These are phyloP conservation scores for Flabesymbios commensalis DNA, from an alignment of 2,888 invertebrate species.

Conservation along the genomic window DNA sequence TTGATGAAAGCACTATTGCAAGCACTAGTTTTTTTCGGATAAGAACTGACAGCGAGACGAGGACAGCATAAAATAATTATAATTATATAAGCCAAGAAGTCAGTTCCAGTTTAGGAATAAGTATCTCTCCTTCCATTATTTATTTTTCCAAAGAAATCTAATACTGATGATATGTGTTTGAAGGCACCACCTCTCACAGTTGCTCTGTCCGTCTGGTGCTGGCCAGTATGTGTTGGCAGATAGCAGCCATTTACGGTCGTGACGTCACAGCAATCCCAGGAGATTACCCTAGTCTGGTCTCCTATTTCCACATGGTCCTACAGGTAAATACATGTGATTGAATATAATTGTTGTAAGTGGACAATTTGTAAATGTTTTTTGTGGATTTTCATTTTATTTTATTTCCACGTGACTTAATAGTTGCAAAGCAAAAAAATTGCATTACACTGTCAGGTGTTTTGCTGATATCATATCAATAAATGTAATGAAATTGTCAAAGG, in stretches of 20 bases:
- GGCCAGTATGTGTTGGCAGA: constrained; percentile 39
- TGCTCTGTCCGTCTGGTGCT: constrained; percentile 37
- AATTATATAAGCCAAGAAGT: background rate
- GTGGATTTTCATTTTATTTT: background rate
- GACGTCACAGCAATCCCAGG: constrained; percentile 25
- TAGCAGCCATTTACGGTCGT: constrained; percentile 29
- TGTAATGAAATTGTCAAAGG: too few species aligned
- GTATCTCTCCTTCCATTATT: too few species aligned
- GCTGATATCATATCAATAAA: too few species aligned
- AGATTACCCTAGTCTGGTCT: constrained; percentile 35
- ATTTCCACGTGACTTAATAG: background rate
- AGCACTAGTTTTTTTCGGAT: too few species aligned
- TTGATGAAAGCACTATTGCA: too few species aligned
- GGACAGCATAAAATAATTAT: background rate
- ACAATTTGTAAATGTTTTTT: background rate
- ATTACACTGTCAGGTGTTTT: too few species aligned
- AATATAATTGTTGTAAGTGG: background rate
- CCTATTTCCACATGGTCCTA: constrained; percentile 33
- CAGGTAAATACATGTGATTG: constrained; percentile 19
- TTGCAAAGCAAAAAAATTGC: too few species aligned
- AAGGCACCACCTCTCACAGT: constrained; percentile 40
- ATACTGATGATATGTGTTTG: too few species aligned
- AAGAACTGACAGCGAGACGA: background rate
- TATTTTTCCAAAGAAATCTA: too few species aligned
- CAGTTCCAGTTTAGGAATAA: too few species aligned